A percentile compares a stretch with the other conserved stretches of the same genome.
Evolutionary conservation across 2,797 vertebrate species (phyloP).

Genomic region (Thamnophis elegans): DNA sequence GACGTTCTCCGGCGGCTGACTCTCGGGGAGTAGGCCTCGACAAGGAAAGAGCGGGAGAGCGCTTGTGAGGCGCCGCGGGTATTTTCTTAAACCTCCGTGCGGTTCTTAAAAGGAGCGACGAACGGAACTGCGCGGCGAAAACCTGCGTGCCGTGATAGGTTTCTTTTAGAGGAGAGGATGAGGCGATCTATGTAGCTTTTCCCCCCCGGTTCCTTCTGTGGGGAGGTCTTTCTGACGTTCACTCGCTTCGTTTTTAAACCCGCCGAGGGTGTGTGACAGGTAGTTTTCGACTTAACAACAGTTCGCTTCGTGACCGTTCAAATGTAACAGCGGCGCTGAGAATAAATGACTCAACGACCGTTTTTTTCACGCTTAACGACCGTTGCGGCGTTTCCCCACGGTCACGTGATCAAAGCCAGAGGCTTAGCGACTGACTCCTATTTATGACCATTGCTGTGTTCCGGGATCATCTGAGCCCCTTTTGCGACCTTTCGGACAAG

Average conservation of each 20-base stretch:
- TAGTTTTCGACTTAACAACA: neutral
- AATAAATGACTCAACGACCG: neutral
- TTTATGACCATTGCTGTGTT: neutral
- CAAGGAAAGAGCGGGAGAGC: neutral
- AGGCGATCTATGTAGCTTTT: neutral
- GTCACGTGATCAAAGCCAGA: neutral
- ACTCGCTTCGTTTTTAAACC: neutral
- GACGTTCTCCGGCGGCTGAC: neutral
- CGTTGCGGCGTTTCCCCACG: neutral
- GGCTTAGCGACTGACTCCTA: neutral
- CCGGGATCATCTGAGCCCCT: neutral
- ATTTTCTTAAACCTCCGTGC: fast-evolving
- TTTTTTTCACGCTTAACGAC: neutral
- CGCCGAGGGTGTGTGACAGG: neutral
- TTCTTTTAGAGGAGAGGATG: neutral
- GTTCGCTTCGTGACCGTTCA: neutral
- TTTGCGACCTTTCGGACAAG: neutral
- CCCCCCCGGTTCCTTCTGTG: neutral
- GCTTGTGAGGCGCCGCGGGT: fast-evolving
- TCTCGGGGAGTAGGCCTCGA: neutral
- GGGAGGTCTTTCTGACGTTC: neutral
- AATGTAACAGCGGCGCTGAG: neutral
- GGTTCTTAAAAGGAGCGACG: fast-evolving
- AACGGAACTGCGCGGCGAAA: neutral
- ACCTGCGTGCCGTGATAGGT: neutral